Base-by-base conservation (phyloP, 2,888 invertebrate species). In the Abscondita cerata region DNA sequence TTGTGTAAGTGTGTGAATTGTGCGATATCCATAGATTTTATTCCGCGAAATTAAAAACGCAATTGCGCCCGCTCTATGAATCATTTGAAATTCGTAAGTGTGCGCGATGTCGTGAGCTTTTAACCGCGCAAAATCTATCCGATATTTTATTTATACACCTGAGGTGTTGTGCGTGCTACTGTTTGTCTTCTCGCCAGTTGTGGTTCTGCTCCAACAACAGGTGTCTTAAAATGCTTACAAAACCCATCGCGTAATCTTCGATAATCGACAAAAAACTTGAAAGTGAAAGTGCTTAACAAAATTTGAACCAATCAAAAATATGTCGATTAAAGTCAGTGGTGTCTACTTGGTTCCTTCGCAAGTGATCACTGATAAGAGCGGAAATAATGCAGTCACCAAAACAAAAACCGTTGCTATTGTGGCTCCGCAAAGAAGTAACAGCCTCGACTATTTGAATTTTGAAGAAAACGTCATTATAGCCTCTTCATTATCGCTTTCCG, bases 381-480 rank as follows among this genome's bases (percentile, higher is more conserved):
- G 64, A 36, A 55, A 59, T 40, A 65, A 57, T 34, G 55, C 63
- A 53, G 62, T 50, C 19, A 59, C 69, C 20, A 77, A 77, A 69
- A 74, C 76, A 73, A 87, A 87, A 70, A 86, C 86, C 13, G 87
- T 88, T 60, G 87, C 89, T 53, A 88, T 89, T 20, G 88, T 89
- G 25, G 85, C 86, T 25, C 89, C 89, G 0, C 89, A 89, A 73
- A 82, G 92, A 74, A 92, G 92, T 82, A 92, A 89, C 81, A 92
- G 92, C 77, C 85, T 93, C 84, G 93, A 93, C 84, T 92, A 92
- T 83, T 86, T 95, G 59, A 94, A 95, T 83, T 95, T 95, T 80
- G 93, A 94, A 82, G 94, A 95, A 84, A 93, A 93, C 80, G 92
- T 93, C 81, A 83, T 95, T 76, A 95, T 95, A 70, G 94, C 94